Evolutionary conservation across 2,888 invertebrate species (phyloP).

Genomic region (Reticulitermes lucifugus): DNA sequence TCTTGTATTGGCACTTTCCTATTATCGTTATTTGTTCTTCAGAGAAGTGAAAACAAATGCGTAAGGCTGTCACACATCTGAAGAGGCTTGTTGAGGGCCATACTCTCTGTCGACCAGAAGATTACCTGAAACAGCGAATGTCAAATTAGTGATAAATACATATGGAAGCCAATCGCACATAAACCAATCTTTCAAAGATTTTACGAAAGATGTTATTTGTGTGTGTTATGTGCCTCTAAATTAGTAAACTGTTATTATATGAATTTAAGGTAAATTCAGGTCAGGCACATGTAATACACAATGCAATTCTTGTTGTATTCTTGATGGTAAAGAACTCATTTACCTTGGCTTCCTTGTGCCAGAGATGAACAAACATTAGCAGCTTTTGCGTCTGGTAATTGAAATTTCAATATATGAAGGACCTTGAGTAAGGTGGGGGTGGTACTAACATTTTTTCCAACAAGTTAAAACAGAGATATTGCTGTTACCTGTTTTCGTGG

Average conservation of each 20-base stretch:
- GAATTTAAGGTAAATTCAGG: background rate
- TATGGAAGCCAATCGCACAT: background rate
- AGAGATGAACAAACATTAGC: slow-evolving; percentile 21
- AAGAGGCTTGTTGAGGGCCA: background rate
- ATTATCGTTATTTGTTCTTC: background rate
- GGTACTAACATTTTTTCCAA: background rate
- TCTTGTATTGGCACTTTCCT: background rate
- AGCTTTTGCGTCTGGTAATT: background rate
- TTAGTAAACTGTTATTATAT: background rate
- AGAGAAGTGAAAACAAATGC: background rate
- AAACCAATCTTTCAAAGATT: background rate
- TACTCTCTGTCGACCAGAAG: background rate
- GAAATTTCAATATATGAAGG: slow-evolving; percentile 19
- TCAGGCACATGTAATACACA: background rate
- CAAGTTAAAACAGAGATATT: no score
- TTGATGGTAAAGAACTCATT: background rate
- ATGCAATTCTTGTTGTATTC: slow-evolving; percentile 8
- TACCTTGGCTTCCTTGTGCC: slow-evolving; percentile 20
- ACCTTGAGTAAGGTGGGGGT: slow-evolving; percentile 23
- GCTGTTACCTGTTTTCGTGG: background rate
- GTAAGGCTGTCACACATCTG: background rate
- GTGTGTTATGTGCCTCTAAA: background rate
- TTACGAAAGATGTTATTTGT: background rate
- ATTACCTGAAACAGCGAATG: background rate
- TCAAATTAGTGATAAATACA: background rate